Base-by-base conservation (phyloP, 2,113 vertebrate species). In the Struthio camelus region DNA sequence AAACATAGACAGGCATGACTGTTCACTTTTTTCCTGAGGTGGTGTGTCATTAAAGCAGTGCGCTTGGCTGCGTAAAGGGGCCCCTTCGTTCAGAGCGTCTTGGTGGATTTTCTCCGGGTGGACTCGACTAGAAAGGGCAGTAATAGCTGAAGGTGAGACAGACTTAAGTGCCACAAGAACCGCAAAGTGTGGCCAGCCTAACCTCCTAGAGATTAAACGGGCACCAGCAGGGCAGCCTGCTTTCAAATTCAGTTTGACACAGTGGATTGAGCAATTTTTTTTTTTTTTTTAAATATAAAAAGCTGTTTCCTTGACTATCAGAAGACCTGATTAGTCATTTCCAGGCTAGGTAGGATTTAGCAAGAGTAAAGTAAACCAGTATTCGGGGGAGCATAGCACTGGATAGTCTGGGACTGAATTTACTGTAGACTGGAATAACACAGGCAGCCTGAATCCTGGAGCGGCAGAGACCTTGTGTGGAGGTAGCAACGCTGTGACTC, bases 131-230 rank as follows among this genome's bases (percentile, higher is more conserved):
- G 61, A 51, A 67, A 38, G 25, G 87, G 48, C 38, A 91, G 76
- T 50, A 90, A 17, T 5, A 79, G 56, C 65, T 54, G 80, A 56
- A 66, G 36, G 11, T 36, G 48, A 27, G 44, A 61, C 93, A 83
- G 27, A 6, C 20, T 17, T 17, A 64, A 64, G 28, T 53, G 50
- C 79, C 23, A 24, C 54, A 54, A 27, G 64, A 22, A 6, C 18
- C 40, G 13, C 62, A 95, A 27, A 1, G 5, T 4, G 15, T 30
- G 65, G 42, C 10, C 38, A 71, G 0, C 0, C 0, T 1, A 44
- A 15, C n/a, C 59, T 87, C 23, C 38, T 58, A 22, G n/a, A 56
- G 61, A 32, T 34, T 28, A 22, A 66, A 19, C 20, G 42, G 65
- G 46, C 19, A 62, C 11, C 69, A 89, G 65, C 81, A 61, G 66